These are phyloP conservation scores for Agrypnus murinus DNA, from an alignment of 2,888 invertebrate species.

Conservation along the genomic window DNA sequence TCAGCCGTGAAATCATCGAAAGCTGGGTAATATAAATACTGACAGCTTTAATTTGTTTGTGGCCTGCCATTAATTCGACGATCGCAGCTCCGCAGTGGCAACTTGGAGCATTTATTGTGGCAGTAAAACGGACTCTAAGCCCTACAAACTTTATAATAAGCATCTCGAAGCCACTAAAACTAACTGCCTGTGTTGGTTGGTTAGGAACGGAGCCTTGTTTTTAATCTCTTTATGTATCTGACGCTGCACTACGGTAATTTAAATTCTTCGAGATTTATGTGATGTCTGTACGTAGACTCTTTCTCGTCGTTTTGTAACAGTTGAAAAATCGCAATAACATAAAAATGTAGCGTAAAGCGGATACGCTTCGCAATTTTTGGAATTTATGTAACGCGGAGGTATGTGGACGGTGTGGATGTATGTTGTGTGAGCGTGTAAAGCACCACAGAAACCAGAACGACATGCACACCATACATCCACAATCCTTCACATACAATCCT, in stretches of 20 bases:
- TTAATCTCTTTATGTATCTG: slow-evolving; percentile 65
- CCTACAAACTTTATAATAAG: slow-evolving; percentile 66
- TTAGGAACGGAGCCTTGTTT: slow-evolving; percentile 59
- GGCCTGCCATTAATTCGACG: slow-evolving; percentile 62
- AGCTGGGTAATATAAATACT: slow-evolving; percentile 52
- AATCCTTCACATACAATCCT: slow-evolving; percentile 31
- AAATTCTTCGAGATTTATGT: slow-evolving; percentile 63
- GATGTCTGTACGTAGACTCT: slow-evolving; percentile 46
- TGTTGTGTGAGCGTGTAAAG: slow-evolving; percentile 21
- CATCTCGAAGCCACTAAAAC: slow-evolving; percentile 57
- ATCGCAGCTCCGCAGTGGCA: slow-evolving; percentile 58
- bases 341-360: slow-evolving; percentile 54
- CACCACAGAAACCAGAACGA: no score
- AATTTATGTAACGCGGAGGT: slow-evolving; percentile 55
- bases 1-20: slow-evolving; percentile 50
- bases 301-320: slow-evolving; percentile 53
- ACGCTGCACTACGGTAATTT: slow-evolving; percentile 58
- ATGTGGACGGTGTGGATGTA: slow-evolving; percentile 49
- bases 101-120: slow-evolving; percentile 64
- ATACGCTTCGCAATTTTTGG: slow-evolving; percentile 52
- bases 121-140: slow-evolving; percentile 65
- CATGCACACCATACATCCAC: no score
- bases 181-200: slow-evolving; percentile 52
- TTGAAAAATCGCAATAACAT: slow-evolving; percentile 56
- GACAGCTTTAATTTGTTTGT: slow-evolving; percentile 63